Evolutionary conservation across 64 coral and sea anemone species (phyloP).

Genomic region (Pachyseris speciosa): DNA sequence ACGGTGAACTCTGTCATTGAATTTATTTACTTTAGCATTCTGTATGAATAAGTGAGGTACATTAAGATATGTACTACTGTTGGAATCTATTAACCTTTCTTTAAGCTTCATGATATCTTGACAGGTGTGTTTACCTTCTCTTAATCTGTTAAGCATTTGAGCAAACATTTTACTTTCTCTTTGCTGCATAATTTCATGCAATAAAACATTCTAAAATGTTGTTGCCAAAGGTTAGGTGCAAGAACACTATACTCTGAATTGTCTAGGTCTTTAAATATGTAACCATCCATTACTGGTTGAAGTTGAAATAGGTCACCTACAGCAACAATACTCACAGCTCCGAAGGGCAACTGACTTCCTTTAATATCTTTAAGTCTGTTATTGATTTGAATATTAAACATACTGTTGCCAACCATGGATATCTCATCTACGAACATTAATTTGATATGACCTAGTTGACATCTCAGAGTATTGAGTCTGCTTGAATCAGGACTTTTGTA

Average conservation of each 20-base stretch:
- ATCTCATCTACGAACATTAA: slow-evolving; percentile 16
- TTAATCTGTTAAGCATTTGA: slow-evolving; percentile 1
- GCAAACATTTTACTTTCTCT: background rate
- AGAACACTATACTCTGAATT: slow-evolving; percentile 33
- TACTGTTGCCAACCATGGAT: slow-evolving; percentile 32
- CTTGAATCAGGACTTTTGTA: slow-evolving; percentile 29
- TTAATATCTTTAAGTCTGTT: slow-evolving; percentile 55
- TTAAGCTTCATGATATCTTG: slow-evolving; percentile 3
- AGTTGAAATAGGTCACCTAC: slow-evolving; percentile 33
- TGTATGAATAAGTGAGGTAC: too few species aligned
- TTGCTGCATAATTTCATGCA: background rate
- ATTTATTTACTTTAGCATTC: too few species aligned
- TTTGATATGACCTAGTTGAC: slow-evolving; percentile 26
- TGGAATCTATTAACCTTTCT: background rate
- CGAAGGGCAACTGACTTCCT: background rate
- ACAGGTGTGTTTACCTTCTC: slow-evolving; percentile 29
- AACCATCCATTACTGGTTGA: slow-evolving; percentile 28
- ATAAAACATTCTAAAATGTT: slow-evolving; percentile 30
- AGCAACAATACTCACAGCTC: slow-evolving; percentile 15
- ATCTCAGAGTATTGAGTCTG: slow-evolving; percentile 34
- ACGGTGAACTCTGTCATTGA: too few species aligned
- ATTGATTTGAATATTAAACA: slow-evolving; percentile 45
- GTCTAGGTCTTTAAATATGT: too few species aligned
- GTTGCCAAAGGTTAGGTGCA: slow-evolving; percentile 9
- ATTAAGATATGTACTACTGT: too few species aligned